Evolutionary conservation across 2,888 invertebrate species (phyloP), one percentile per base, ranked within the genome.

Genomic region (Hartigia nigra): DNA sequence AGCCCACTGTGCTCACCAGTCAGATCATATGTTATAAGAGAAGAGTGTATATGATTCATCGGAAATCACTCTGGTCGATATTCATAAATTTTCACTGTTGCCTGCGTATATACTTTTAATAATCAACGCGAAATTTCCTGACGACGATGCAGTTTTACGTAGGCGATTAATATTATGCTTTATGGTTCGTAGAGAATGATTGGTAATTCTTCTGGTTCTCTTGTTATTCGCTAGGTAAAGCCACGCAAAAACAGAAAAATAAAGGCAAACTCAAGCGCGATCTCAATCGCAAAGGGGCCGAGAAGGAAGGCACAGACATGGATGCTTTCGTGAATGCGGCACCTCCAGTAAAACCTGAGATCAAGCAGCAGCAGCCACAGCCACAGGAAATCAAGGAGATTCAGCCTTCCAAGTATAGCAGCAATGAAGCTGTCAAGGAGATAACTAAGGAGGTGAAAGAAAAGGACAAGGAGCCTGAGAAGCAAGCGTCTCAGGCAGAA

Each of bases 281-380:
- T 81, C 86, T 93, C 35, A 94, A 94, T 86, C 91, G 92, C 79
- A 93, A 93, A 85, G 94, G 94, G 81, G 93, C 93, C 74, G 94
- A 92, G 83, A 94, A 94, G 87, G 94, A 94, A 86, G 94, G 94
- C 82, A 93, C 93, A 36, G 94, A 94, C 80, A 94, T 94, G 94
- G 94, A 94, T 87, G 93, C 93, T 74, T 93, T 94, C 86, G 92
- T 92, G 81, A 91, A 90, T 80, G 80, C 88, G 69, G 80, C 84
- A 80, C 82, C 80, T 81, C 79, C 78, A 77, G 76, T 81, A 69
- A 83, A 87, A 77, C 79, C 83, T 14, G 89, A 89, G 70, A 80
- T 74, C 72, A 87, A 87, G 34, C 82, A 81, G 77, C 78, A 74
- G 72, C 82, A 80, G 79, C 76, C 69, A 32, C 72, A 36, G 32